Evolutionary conservation across 1,140 invertebrate genomes (phyloP).

Genomic region (Cyrtorhinus lividipennis): DNA sequence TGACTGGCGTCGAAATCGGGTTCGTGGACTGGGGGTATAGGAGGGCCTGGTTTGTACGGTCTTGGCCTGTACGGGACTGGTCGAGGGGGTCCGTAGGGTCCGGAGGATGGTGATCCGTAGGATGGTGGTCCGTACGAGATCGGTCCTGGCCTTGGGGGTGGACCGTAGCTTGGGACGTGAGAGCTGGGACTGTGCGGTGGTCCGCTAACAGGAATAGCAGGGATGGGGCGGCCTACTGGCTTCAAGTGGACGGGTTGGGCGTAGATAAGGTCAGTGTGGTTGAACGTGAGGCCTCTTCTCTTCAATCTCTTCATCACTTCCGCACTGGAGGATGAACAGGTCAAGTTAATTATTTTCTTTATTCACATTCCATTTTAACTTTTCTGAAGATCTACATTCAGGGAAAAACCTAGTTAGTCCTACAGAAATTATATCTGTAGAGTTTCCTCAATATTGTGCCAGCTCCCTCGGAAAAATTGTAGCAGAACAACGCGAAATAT

Average conservation of each 20-base stretch:
- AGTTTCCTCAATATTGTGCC: not conserved
- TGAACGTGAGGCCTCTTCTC: slow-evolving; percentile 47
- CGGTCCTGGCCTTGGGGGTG: slow-evolving; percentile 29
- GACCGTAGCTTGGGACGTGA: slow-evolving; percentile 24
- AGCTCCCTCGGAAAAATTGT: not conserved
- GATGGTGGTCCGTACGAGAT: slow-evolving; percentile 28
- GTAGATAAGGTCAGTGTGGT: slow-evolving; percentile 59
- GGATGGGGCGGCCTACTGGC: slow-evolving; percentile 54
- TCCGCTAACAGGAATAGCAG: slow-evolving; percentile 52
- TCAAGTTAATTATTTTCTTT: no score
- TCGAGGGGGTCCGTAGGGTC: slow-evolving; percentile 28
- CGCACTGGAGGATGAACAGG: slow-evolving; percentile 36
- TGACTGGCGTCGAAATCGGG: slow-evolving; percentile 24
- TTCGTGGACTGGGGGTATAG: slow-evolving; percentile 23
- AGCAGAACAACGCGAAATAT: not conserved
- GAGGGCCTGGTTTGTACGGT: slow-evolving; percentile 28
- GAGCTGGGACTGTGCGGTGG: slow-evolving; percentile 24
- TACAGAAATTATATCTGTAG: not conserved
- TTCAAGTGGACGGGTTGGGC: slow-evolving; percentile 75
- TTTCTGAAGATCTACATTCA: slow-evolving; percentile 9
- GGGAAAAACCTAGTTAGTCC: not conserved
- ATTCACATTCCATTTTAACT: no score
- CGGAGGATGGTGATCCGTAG: slow-evolving; percentile 27
- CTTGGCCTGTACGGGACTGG: slow-evolving; percentile 31
- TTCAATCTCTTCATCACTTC: slow-evolving; percentile 44